These are phyloP conservation scores for Dicrurus megarhynchus DNA, from an alignment of 2,113 vertebrate species.

Conservation along the genomic window DNA sequence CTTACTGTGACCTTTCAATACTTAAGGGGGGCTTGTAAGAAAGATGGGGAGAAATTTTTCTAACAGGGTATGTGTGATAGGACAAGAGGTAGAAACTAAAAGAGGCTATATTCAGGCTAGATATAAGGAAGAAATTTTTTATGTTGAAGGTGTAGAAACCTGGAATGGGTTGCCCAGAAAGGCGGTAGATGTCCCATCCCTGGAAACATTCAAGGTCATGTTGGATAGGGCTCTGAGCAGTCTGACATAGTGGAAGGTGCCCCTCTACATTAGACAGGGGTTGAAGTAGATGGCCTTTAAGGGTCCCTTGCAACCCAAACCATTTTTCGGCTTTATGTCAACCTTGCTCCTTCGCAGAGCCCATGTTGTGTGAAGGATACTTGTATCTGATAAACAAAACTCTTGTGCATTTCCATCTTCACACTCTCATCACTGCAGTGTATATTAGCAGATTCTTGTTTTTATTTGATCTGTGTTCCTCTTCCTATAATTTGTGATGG, in stretches of 20 bases:
- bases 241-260: neutral
- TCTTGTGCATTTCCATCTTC: neutral
- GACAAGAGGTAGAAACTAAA: neutral
- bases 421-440: neutral
- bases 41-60: neutral
- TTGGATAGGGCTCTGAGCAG: fast-evolving
- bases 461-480: neutral
- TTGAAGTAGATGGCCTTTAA: neutral
- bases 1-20: neutral
- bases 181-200: neutral
- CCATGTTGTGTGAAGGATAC: neutral
- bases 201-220: neutral
- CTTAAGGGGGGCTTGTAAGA: neutral
- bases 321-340: neutral
- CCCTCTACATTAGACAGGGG: fast-evolving
- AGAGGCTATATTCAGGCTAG: neutral
- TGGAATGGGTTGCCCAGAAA: fast-evolving
- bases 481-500: neutral
- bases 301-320: neutral
- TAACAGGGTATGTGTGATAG: fast-evolving
- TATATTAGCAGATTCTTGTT: neutral
- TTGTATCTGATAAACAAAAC: neutral
- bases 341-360: neutral
- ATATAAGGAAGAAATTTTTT: neutral
- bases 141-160: fast-evolving